Percentiles rank a stretch among this genome's conserved stretches.
Evolutionary conservation across 2,113 vertebrate species (phyloP).

Genomic region (Plestiodon gilberti): DNA sequence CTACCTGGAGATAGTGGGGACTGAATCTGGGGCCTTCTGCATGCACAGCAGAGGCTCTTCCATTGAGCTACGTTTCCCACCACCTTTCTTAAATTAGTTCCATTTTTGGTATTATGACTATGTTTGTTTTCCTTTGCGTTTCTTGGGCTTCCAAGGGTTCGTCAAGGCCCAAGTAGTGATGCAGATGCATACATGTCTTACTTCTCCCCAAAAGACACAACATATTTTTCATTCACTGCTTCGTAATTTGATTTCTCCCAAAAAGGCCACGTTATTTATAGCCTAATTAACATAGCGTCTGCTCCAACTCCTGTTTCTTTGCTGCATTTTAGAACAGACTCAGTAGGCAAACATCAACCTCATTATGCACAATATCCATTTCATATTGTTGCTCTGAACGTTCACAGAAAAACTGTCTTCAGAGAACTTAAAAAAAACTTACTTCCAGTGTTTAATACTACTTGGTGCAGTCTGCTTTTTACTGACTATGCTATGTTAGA

Average conservation of each 20-base stretch:
- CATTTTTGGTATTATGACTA: neutral
- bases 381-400: neutral
- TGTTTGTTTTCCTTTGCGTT: neutral
- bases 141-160: neutral
- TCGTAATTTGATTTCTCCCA: neutral
- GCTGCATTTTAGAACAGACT: neutral
- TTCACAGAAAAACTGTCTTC: neutral
- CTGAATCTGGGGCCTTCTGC: neutral
- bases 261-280: constrained; percentile 3
- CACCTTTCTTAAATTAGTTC: too few species aligned
- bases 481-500: neutral
- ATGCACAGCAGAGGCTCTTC: neutral
- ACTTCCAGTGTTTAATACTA: neutral
- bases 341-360: neutral
- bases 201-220: neutral
- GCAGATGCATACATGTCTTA: neutral
- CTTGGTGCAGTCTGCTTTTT: neutral
- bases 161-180: neutral
- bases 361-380: neutral
- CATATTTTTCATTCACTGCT: neutral
- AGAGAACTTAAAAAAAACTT: neutral
- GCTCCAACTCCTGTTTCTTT: neutral
- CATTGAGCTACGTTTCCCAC: too few species aligned
- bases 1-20: neutral
- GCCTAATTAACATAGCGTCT: constrained; percentile 1